Evolutionary conservation across 2,888 invertebrate genomes (phyloP).

Genomic region (Drosophila mettleri): DNA sequence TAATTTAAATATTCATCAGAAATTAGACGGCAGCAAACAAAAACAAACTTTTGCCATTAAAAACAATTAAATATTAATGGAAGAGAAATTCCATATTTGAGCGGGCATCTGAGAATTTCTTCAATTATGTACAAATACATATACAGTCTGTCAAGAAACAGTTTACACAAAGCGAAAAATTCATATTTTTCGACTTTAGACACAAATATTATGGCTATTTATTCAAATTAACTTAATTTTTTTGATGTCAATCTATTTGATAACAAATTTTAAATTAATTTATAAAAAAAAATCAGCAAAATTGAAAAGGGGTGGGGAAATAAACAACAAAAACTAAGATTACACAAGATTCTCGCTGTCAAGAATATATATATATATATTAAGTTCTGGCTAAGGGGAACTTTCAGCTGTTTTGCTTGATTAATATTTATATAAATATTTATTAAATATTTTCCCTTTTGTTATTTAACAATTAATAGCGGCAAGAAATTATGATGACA

Average conservation of each 20-base stretch:
- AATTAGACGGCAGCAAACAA: slow-evolving; percentile 44
- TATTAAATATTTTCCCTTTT: too few species aligned
- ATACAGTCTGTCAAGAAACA: too few species aligned
- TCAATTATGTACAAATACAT: background rate
- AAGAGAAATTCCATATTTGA: slow-evolving; percentile 30
- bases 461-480: slow-evolving; percentile 17
- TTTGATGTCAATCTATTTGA: too few species aligned
- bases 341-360: too few species aligned
- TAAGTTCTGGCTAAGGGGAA: background rate
- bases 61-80: slow-evolving; percentile 61
- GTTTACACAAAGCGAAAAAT: too few species aligned
- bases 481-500: slow-evolving; percentile 52
- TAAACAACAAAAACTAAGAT: too few species aligned
- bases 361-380: background rate
- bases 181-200: too few species aligned
- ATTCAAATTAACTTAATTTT: too few species aligned
- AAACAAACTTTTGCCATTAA: slow-evolving; percentile 62
- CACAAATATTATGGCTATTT: too few species aligned
- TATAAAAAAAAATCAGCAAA: too few species aligned
- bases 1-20: slow-evolving; percentile 33
- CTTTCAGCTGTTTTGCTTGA: slow-evolving; percentile 8
- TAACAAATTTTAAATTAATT: too few species aligned
- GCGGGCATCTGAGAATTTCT: background rate
- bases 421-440: slow-evolving; percentile 1
- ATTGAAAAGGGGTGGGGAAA: too few species aligned